phyloP scores from a whole-genome alignment of 2,888 invertebrate genomes.

The Cheilosia impressa region DNA sequence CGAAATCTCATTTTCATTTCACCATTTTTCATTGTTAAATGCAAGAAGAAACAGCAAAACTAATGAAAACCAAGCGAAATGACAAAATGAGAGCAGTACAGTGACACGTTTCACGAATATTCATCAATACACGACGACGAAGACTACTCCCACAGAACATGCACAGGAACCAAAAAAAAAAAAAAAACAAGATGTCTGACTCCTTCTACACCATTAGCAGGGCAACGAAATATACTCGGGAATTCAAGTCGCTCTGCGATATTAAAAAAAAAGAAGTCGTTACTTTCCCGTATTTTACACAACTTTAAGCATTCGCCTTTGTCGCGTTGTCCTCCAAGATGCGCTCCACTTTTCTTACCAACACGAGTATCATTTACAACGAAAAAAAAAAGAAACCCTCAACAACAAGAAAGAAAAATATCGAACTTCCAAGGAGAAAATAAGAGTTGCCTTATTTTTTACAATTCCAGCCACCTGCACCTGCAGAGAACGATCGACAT shows the following conservation, averaged over 20 bases:
- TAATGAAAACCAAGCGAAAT: slow-evolving; percentile 29
- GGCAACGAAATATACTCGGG: slow-evolving; percentile 19
- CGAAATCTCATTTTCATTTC: slow-evolving; percentile 69
- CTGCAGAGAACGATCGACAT: slow-evolving; percentile 36
- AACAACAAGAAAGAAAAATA: slow-evolving; percentile 28
- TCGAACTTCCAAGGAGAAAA: slow-evolving; percentile 37
- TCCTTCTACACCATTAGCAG: slow-evolving; percentile 26
- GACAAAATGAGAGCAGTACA: slow-evolving; percentile 71
- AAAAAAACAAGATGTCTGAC: slow-evolving; percentile 41
- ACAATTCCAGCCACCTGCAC: slow-evolving; percentile 63
- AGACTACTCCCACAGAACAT: slow-evolving; percentile 11
- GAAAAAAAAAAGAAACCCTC: slow-evolving; percentile 27
- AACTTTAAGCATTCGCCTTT: slow-evolving; percentile 57
- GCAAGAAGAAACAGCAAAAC: slow-evolving; percentile 6
- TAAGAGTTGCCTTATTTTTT: slow-evolving; percentile 14
- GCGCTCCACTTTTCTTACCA: slow-evolving; percentile 21
- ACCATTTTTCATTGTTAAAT: slow-evolving; percentile 60
- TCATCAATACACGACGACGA: slow-evolving; percentile 66
- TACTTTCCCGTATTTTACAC: slow-evolving; percentile 43
- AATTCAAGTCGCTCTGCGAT: slow-evolving; percentile 33
- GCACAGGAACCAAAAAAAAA: not conserved
- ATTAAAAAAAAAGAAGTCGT: slow-evolving; percentile 45
- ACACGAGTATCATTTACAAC: slow-evolving; percentile 17
- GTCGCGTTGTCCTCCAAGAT: slow-evolving; percentile 49
- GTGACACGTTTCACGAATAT: slow-evolving; percentile 73